A percentile compares a stretch with the other conserved stretches of the same genome.
Evolutionary conservation across 2,888 invertebrate species (phyloP).

Genomic region (Deilephila porcellus): DNA sequence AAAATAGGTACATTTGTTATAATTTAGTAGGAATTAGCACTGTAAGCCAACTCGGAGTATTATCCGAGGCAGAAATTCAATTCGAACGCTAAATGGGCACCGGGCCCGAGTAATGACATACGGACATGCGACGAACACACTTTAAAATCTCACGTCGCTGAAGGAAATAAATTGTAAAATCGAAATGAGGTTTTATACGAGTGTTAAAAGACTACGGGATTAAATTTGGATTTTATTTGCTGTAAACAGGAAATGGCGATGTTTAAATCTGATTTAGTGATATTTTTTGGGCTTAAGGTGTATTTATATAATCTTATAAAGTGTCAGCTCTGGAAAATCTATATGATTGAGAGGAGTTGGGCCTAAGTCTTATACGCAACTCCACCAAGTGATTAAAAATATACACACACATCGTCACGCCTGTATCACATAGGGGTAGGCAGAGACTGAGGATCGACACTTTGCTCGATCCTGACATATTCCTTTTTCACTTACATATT

Average conservation of each 20-base stretch:
- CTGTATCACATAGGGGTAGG: too few species aligned
- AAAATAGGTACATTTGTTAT: constrained; percentile 16
- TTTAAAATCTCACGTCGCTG: constrained; percentile 19
- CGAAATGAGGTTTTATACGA: constrained; percentile 10
- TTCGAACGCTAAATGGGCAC: constrained; percentile 63
- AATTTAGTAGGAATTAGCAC: constrained; percentile 25
- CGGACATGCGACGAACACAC: constrained; percentile 24
- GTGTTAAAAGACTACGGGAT: neutral
- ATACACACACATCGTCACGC: too few species aligned
- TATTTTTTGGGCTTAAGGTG: too few species aligned
- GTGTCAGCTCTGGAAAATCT: too few species aligned
- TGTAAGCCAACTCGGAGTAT: constrained; percentile 30
- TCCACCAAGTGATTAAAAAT: too few species aligned
- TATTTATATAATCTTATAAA: too few species aligned
- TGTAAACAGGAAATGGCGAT: neutral
- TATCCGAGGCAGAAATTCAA: constrained; percentile 64
- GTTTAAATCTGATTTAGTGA: too few species aligned
- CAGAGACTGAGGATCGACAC: too few species aligned
- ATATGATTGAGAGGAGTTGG: too few species aligned
- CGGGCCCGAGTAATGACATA: constrained; percentile 58
- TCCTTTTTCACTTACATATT: too few species aligned
- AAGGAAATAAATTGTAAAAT: constrained; percentile 24
- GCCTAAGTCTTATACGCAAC: too few species aligned
- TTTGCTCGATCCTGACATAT: too few species aligned
- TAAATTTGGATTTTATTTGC: neutral